Percentiles rank a stretch among this genome's conserved stretches.
These are phyloP conservation scores for Oenanthe oenanthe DNA, from an alignment of 2,113 vertebrate species.

Conservation along the genomic window DNA sequence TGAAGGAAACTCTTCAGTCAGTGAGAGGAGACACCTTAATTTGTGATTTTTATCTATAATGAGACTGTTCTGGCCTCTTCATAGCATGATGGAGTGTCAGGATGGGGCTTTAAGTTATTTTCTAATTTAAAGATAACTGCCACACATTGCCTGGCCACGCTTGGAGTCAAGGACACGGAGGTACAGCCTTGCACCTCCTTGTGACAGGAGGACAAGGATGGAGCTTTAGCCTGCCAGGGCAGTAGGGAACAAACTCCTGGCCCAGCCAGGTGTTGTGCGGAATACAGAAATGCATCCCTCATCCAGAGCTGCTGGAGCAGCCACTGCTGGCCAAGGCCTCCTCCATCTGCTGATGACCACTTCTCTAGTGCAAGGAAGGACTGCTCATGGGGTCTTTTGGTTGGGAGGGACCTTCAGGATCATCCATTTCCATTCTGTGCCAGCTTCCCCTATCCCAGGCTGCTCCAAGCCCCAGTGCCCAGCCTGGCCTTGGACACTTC, in stretches of 20 bases:
- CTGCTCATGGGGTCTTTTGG: too few species aligned
- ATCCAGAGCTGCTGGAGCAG: not conserved
- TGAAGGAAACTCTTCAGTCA: not conserved
- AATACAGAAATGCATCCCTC: not conserved
- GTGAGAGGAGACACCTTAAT: not conserved
- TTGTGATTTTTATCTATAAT: not conserved
- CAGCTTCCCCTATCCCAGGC: not conserved
- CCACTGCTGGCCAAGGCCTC: not conserved
- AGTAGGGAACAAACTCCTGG: not conserved
- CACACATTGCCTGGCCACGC: accelerated
- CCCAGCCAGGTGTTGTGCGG: not conserved
- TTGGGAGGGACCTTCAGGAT: not conserved
- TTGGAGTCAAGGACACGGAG: accelerated
- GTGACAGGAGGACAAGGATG: not conserved
- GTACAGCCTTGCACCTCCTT: not conserved
- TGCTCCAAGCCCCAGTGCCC: not conserved
- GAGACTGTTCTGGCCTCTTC: not conserved
- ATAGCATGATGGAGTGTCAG: not conserved
- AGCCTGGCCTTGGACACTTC: accelerated
- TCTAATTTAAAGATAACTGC: not conserved
- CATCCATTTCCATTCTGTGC: not conserved
- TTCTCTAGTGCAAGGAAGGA: not conserved
- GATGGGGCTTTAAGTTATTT: not conserved
- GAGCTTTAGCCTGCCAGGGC: not conserved
- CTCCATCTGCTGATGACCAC: not conserved